Conservation (phyloP, 2,888 invertebrate species). For the Meliscaeva auricollis region DNA sequence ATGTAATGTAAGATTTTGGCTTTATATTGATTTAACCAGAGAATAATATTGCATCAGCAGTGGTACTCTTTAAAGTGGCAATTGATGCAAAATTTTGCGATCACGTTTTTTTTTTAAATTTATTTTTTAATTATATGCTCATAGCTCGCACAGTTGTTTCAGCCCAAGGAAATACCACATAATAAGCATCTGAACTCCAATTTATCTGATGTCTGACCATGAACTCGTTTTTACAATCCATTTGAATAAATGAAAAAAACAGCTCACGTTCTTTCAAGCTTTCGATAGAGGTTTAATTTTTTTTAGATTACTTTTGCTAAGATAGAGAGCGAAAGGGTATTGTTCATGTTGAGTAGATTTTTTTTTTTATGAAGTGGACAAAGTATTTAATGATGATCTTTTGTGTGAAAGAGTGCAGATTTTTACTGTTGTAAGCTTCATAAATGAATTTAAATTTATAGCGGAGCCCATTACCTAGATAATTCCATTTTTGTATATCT, state of each 20-base stretch:
- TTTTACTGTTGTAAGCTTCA: no score
- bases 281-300: background rate
- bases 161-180: constrained; percentile 7
- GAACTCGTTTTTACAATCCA: constrained; percentile 67
- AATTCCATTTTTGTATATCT: no score
- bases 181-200: constrained; percentile 42
- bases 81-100: constrained; percentile 11
- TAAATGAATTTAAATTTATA: no score
- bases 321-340: no score
- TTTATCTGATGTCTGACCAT: constrained; percentile 58
- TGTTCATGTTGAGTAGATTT: no score
- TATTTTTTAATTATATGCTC: background rate
- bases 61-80: background rate
- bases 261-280: background rate
- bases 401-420: no score
- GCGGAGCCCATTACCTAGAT: no score
- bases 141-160: background rate
- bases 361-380: no score
- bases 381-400: no score
- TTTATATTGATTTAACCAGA: constrained; percentile 56
- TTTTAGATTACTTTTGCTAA: no score
- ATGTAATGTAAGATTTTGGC: background rate
- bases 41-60: constrained; percentile 64
- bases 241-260: constrained; percentile 50
- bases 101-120: constrained; percentile 42